Evolutionary conservation across 37 sponge, comb jelly and placozoan species (phyloP).

Genomic region (Aphrocallistes beatrix): DNA sequence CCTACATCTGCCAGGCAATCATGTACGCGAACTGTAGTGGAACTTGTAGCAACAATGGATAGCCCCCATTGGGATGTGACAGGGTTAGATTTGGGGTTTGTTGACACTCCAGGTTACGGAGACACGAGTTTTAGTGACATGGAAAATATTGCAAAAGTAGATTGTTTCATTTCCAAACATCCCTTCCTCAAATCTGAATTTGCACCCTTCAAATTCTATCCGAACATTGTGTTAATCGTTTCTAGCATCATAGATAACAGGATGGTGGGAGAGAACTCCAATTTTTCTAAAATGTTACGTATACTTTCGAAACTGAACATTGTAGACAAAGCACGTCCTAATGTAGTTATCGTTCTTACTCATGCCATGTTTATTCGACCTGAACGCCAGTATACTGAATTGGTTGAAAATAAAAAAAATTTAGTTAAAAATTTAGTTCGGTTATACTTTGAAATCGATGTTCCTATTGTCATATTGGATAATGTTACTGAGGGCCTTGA

Average conservation of each 20-base stretch:
- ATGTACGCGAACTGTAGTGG: neutral
- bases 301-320: neutral
- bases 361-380: neutral
- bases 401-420: neutral
- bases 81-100: neutral
- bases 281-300: neutral
- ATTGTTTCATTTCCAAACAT: neutral
- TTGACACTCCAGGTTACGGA: neutral
- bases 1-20: neutral
- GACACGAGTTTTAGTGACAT: neutral
- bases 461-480: neutral
- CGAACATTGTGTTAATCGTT: neutral
- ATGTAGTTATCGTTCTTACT: neutral
- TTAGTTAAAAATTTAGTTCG: neutral
- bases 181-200: neutral
- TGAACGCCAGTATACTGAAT: neutral
- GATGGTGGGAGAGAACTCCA: neutral
- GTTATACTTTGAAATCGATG: neutral
- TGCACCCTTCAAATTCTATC: neutral
- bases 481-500: neutral
- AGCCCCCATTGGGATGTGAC: constrained; percentile 4
- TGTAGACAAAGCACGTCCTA: neutral
- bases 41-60: neutral
- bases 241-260: neutral
- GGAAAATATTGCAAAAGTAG: neutral